A percentile compares a stretch with the other conserved stretches of the same genome.
These are phyloP conservation scores for Saxidomus purpurata DNA, from an alignment of 1,140 invertebrate genomes.

Conservation along the genomic window DNA sequence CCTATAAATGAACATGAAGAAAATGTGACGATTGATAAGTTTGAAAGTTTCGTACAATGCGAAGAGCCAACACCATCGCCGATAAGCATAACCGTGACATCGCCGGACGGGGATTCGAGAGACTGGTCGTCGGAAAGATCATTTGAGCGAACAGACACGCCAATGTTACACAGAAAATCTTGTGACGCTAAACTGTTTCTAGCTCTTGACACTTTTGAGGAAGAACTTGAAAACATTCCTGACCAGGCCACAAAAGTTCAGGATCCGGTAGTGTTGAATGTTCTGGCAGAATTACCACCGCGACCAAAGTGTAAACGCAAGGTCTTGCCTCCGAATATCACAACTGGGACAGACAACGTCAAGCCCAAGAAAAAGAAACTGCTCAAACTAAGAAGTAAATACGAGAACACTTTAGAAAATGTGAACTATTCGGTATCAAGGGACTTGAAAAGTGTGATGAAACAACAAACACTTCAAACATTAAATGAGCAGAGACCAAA, in stretches of 20 bases:
- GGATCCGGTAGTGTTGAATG: neutral
- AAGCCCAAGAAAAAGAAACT: conserved; percentile 53
- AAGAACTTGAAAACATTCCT: conserved; percentile 56
- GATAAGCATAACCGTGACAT: neutral
- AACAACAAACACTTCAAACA: neutral
- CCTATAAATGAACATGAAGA: conserved; percentile 53
- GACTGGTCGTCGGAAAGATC: neutral
- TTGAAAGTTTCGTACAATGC: neutral
- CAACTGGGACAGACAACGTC: neutral
- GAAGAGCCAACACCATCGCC: neutral
- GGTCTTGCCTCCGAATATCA: conserved; percentile 51
- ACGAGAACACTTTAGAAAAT: neutral
- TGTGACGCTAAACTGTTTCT: neutral
- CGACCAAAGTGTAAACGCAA: conserved; percentile 58
- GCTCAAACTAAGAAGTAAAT: conserved; percentile 35
- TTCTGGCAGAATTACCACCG: conserved; percentile 37
- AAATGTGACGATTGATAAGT: neutral
- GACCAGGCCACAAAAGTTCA: neutral
- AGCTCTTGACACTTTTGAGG: conserved; percentile 35
- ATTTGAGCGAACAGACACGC: neutral
- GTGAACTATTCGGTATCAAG: neutral
- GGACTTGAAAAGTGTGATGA: conserved; percentile 18
- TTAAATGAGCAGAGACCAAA: conserved; percentile 30
- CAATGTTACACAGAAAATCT: conserved; percentile 8
- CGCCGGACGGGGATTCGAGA: neutral